Evolutionary conservation across 1,140 invertebrate genomes (phyloP), one percentile per base, ranked within the genome.

Genomic region (Microvelia longipes): DNA sequence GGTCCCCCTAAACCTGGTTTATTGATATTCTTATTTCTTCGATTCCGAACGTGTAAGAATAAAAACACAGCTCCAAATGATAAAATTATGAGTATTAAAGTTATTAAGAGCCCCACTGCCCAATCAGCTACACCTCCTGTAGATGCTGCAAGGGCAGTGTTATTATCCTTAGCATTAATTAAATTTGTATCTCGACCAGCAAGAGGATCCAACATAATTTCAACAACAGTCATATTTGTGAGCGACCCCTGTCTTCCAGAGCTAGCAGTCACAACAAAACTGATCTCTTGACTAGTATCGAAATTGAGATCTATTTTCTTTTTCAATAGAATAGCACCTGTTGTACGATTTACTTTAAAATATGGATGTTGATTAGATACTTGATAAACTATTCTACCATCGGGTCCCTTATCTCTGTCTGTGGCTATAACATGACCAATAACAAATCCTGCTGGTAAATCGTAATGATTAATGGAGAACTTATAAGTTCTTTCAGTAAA

Each of bases 321-420:
- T 75, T 89, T 90, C 24, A 96, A 82, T 30, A 91, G 85, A 28
- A 98, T 85, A 0, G 89, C 87, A 1, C 96, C 95, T 2, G 90
- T 94, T 0, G 92, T 94, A 73, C 90, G 83, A 78, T 98, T 96
- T 19, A 98, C 86, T 80, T 91, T 90, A 77, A 98, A 96, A 76
- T 93, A 91, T 0, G 88, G 85, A 80, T 93, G 87, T 66, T 90
- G 88, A 0, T 89, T 89, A 13, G 87, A 88, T 15, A 96, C 76
- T 73, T 93, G 88, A 77, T 97, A 98, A 0, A 94, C 88, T 0
- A 98, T 88, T 63, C 90, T 83, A 1, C 95, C 95, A 79, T 98
- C 94, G 0, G 90, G 87, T 0, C 94, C 95, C 75, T 90, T 89
- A 76, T 98, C 96, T 74, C 88, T 81, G 78, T 98, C 96, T 0